These are phyloP conservation scores for Allobates femoralis DNA, from an alignment of 2,797 vertebrate genomes.

Conservation along the genomic window DNA sequence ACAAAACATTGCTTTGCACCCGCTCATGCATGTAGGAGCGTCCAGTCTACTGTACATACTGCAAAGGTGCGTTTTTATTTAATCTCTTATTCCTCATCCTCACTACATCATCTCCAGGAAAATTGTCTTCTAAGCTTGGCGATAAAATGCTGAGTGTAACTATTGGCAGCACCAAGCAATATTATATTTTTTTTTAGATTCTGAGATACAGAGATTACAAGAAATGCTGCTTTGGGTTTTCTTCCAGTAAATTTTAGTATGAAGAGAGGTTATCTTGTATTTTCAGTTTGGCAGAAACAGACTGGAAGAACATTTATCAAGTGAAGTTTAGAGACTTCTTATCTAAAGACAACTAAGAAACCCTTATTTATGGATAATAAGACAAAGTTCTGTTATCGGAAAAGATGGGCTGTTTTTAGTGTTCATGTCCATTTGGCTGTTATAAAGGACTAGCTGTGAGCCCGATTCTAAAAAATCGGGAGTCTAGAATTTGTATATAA, in stretches of 20 bases:
- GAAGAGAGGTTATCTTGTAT: conserved; percentile 7
- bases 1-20: no score
- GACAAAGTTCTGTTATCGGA: not conserved
- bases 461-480: no score
- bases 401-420: conserved; percentile 12
- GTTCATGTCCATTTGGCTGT: not conserved
- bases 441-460: no score
- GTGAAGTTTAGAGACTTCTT: conserved; percentile 23
- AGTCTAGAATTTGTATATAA: no score
- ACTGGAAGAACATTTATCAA: conserved; percentile 39
- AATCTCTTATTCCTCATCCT: not conserved
- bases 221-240: not conserved
- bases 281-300: conserved; percentile 16
- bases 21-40: no score
- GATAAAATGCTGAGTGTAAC: not conserved
- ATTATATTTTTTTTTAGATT: not conserved
- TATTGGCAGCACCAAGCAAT: not conserved
- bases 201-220: not conserved
- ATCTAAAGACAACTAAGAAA: not conserved
- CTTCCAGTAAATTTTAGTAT: not conserved
- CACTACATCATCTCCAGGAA: not conserved
- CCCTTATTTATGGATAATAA: conserved; percentile 24
- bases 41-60: no score
- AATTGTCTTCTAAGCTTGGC: not conserved
- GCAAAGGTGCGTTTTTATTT: no score